Evolutionary conservation across 2,888 invertebrate genomes (phyloP).

Genomic region (Drosophila kuntzei): DNA sequence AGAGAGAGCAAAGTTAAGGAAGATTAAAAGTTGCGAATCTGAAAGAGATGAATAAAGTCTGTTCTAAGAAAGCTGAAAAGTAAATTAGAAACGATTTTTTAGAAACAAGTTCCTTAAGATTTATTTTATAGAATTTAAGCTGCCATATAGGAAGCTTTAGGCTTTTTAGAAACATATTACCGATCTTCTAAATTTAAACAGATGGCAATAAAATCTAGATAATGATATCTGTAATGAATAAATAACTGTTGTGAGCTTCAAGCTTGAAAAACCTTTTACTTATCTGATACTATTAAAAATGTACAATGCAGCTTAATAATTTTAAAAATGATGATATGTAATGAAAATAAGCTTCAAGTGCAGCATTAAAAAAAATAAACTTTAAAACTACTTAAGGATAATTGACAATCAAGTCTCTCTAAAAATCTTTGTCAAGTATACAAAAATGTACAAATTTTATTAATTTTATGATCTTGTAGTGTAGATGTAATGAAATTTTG

Average conservation of each 20-base stretch:
- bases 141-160: background rate
- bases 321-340: no score
- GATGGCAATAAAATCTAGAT: no score
- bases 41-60: constrained; percentile 9
- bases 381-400: background rate
- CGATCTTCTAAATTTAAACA: background rate
- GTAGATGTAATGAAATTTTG: background rate
- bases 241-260: no score
- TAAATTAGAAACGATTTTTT: constrained; percentile 17
- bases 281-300: no score
- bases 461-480: background rate
- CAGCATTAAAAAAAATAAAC: no score
- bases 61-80: constrained; percentile 2
- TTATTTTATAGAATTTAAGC: background rate
- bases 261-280: no score
- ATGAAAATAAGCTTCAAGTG: no score
- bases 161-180: background rate
- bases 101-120: constrained; percentile 4
- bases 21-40: constrained; percentile 16
- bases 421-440: background rate
- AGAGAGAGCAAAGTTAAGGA: constrained; percentile 15
- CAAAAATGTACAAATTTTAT: background rate
- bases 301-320: no score
- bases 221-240: no score
- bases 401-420: background rate